Base-by-base conservation (phyloP, 1,140 invertebrate genomes). In the Cheumatopsyche charites region DNA sequence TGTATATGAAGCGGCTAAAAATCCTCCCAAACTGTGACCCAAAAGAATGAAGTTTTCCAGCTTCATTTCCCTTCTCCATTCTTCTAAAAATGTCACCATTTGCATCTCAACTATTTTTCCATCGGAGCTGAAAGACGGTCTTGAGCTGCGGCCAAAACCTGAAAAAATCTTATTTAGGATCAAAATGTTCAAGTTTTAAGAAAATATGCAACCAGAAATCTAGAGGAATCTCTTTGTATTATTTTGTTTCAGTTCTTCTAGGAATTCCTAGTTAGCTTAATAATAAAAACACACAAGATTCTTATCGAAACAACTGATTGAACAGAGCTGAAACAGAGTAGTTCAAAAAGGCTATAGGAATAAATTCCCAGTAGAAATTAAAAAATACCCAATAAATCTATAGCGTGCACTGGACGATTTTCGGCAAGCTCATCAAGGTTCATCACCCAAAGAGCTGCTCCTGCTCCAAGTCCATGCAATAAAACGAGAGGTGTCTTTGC, bases 11-110 rank as follows among this genome's bases (percentile, higher is more conserved):
- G 90, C 86, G 5, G 91, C 90, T 15, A 97, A 78, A 84, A 90
- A 97, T 12, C 90, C 94, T 49, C 94, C 94, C 83, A 95, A 89
- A 73, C 92, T 94, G 79, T 97, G 94, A 1, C 94, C 94, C 0
- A 96, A 77, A 3, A 96, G 77, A 73, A 96, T 89, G 78, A 96
- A 90, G 77, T 91, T 89, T 0, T 93, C 88, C n/a, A 96, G 80
- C 67, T 90, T 87, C 87, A 95, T 89, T 80, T 89, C 87, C 78
- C 88, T 82, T 65, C 94, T 82, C 93, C 94, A 96, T 82, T 90
- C 89, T 83, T 97, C 94, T 11, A 97, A 88, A 0, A 92, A 89
- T 62, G 86, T 82, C 0, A 95, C 88, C 81, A 94, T 87, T 78
- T 95, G 90, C 49, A 84, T 79, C 81, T 96, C 94, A 41, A 91